These are phyloP conservation scores for Penaeus vannamei DNA, from an alignment of 1,140 invertebrate genomes.

Conservation along the genomic window DNA sequence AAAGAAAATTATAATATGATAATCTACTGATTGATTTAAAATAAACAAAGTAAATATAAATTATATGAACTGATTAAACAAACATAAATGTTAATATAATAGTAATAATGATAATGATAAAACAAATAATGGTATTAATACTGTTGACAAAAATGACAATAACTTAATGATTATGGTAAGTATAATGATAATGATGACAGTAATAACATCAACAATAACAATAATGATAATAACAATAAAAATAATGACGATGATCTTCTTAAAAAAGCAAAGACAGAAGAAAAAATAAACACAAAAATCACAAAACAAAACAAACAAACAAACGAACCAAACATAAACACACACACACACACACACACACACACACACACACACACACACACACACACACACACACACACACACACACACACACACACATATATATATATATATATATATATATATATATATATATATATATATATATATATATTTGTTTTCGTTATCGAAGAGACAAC, in stretches of 20 bases:
- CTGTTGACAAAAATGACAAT: neutral
- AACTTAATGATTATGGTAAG: neutral
- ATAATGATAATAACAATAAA: neutral
- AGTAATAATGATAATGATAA: too few relatives aligned
- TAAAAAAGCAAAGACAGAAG: too few relatives aligned
- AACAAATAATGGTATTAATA: neutral
- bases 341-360: too few relatives aligned
- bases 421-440: neutral
- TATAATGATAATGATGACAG: neutral
- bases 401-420: conserved; percentile 44
- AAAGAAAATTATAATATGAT: too few relatives aligned
- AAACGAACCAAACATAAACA: neutral
- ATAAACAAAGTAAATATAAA: too few relatives aligned
- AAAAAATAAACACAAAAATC: neutral
- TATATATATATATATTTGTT: neutral
- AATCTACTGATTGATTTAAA: too few relatives aligned
- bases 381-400: neutral
- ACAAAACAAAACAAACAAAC: neutral
- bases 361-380: too few relatives aligned
- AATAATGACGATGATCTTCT: neutral
- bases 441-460: conserved; percentile 5
- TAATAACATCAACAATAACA: conserved; percentile 17
- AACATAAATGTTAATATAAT: too few relatives aligned
- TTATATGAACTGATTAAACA: too few relatives aligned
- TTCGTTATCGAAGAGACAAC: too few relatives aligned